phyloP scores from a whole-genome alignment of 1,140 invertebrate genomes.

The Linepithema humile region DNA sequence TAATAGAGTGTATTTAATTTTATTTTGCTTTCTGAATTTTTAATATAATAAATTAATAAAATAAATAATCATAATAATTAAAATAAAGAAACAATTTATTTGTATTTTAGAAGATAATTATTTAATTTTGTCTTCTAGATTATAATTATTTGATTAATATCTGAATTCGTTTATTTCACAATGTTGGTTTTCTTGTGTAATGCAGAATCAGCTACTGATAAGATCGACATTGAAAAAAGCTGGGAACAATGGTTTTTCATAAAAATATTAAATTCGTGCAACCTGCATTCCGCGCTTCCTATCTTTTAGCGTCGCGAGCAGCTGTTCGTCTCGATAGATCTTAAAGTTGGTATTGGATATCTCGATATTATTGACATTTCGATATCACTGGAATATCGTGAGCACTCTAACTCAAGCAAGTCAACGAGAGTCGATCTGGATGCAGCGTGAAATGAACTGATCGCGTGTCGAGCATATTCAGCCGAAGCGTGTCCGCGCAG shows the following conservation, averaged over 20 bases:
- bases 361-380: background rate
- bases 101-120: background rate
- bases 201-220: background rate
- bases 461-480: background rate
- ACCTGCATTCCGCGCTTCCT: background rate
- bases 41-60: background rate
- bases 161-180: background rate
- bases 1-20: too few relatives aligned
- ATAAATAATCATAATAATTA: background rate
- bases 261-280: background rate
- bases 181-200: background rate
- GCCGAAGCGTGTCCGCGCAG: background rate
- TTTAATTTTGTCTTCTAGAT: background rate
- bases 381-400: background rate
- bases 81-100: slow-evolving; percentile 1
- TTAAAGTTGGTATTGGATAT: background rate
- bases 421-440: background rate
- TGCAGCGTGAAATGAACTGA: background rate
- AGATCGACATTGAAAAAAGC: background rate
- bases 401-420: background rate
- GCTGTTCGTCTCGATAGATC: background rate
- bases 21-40: background rate
- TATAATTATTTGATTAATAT: background rate
- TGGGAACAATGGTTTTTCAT: background rate
- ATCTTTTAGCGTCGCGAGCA: background rate